Conservation (phyloP, 2,113 vertebrate species). For the Onychorhynchus coronatus region DNA sequence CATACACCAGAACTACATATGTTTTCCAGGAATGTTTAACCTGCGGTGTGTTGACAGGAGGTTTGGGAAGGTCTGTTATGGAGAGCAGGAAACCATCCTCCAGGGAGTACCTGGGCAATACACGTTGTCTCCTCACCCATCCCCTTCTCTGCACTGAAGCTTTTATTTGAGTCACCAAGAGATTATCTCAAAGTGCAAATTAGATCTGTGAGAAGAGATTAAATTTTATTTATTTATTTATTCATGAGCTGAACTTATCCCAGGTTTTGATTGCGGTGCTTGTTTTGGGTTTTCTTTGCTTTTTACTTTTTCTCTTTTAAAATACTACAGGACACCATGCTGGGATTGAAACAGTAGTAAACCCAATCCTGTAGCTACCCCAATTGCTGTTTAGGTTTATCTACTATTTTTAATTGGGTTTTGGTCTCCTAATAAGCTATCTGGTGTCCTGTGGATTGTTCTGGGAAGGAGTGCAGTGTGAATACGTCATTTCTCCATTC, state of each 20-base stretch:
- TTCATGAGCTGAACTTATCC: neutral
- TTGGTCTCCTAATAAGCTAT: neutral
- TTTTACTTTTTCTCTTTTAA: too few relatives aligned
- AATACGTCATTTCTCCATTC: neutral
- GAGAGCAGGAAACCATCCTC: neutral
- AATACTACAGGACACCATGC: neutral
- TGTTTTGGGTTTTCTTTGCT: neutral
- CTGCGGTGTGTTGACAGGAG: fast-evolving
- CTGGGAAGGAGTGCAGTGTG: neutral
- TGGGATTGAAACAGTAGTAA: neutral
- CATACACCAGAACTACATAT: fast-evolving
- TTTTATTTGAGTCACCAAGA: neutral
- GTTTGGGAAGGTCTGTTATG: neutral
- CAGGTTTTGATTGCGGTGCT: neutral
- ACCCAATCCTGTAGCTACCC: neutral
- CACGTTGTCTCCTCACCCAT: fast-evolving
- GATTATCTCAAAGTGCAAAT: neutral
- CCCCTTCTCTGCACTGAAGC: neutral
- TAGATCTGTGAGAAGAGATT: neutral
- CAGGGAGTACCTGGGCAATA: neutral
- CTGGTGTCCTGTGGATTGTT: neutral
- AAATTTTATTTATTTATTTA: neutral
- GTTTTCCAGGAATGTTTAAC: neutral
- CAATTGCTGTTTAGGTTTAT: neutral
- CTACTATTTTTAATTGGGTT: neutral